Evolutionary conservation across 1,140 invertebrate genomes (phyloP).

Genomic region (Grapholita molesta): DNA sequence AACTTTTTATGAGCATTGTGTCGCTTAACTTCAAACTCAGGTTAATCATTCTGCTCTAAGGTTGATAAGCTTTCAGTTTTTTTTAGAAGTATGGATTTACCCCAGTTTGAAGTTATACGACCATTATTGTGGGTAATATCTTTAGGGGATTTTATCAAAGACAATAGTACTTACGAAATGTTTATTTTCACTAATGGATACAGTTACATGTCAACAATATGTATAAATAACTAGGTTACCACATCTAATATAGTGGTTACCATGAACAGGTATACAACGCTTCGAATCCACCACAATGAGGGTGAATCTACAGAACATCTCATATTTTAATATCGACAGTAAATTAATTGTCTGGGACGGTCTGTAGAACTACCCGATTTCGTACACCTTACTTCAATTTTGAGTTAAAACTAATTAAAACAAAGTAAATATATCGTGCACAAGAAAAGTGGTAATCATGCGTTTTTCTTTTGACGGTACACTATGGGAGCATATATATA

Average conservation of each 20-base stretch:
- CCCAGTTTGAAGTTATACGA: too few relatives aligned
- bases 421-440: neutral
- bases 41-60: too few relatives aligned
- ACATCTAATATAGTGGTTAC: constrained; percentile 45
- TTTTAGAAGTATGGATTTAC: too few relatives aligned
- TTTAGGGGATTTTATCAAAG: neutral
- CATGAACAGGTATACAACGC: constrained; percentile 17
- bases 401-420: neutral
- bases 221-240: constrained; percentile 59
- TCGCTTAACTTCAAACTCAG: too few relatives aligned
- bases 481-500: neutral
- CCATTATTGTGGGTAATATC: neutral
- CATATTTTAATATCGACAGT: neutral
- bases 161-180: constrained; percentile 24
- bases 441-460: neutral
- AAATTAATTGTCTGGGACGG: neutral
- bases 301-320: neutral
- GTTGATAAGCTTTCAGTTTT: too few relatives aligned
- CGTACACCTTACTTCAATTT: neutral
- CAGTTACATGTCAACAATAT: constrained; percentile 68
- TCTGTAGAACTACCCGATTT: neutral
- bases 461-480: neutral
- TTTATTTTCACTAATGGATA: constrained; percentile 68
- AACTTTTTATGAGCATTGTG: too few relatives aligned
- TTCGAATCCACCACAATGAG: neutral